phyloP scores from a whole-genome alignment of 2,797 vertebrate species.

The Rhadinocentrus ornatus region DNA sequence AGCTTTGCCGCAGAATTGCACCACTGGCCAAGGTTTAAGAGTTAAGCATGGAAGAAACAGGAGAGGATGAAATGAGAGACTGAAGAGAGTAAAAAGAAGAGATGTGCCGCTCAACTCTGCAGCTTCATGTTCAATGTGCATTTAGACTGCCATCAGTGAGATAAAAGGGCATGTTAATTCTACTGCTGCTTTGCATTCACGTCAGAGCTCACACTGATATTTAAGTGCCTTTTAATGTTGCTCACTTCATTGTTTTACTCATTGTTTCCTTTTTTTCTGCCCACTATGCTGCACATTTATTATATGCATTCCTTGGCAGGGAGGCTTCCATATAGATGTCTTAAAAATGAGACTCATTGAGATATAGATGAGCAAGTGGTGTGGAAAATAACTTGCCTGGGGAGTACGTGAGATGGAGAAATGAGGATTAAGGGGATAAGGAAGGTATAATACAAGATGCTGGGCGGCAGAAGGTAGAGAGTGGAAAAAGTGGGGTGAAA shows the following conservation, averaged over 20 bases:
- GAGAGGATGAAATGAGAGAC: conserved; percentile 24
- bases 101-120: conserved; percentile 3
- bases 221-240: conserved; percentile 29
- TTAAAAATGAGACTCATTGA: conserved; percentile 49
- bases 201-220: conserved; percentile 35
- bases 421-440: conserved; percentile 61
- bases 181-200: conserved; percentile 36
- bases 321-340: conserved; percentile 26
- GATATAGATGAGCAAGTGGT: conserved; percentile 30
- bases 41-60: conserved; percentile 26
- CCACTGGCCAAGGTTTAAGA: conserved; percentile 53
- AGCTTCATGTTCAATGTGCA: conserved; percentile 38
- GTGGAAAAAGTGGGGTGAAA: background rate
- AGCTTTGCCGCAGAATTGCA: conserved; percentile 53
- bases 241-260: conserved; percentile 10
- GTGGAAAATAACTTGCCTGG: conserved; percentile 43
- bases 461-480: conserved; percentile 41
- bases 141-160: conserved; percentile 50
- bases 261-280: conserved; percentile 6
- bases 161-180: conserved; percentile 42
- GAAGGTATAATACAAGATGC: conserved; percentile 54
- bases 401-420: conserved; percentile 43
- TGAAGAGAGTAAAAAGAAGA: background rate
- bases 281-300: conserved; percentile 12
- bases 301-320: background rate